Base-by-base conservation (phyloP, 2,888 invertebrate genomes). In the Eupithecia subfuscata region DNA sequence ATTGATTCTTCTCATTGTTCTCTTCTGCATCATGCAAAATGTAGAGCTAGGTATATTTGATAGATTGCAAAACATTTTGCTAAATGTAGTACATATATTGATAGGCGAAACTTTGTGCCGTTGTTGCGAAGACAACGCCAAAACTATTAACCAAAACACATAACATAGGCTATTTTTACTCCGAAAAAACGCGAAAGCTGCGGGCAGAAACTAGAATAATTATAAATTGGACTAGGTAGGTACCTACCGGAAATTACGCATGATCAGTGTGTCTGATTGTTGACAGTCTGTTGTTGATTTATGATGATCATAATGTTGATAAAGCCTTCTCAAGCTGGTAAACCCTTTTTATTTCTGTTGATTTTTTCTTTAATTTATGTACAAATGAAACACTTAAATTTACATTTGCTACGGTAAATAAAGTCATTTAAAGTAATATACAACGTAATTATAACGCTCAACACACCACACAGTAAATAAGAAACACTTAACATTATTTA, bases 371-470 rank as follows among this genome's bases (percentile, higher is more conserved):
- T 64, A 64, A 64, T 34, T 37, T 11, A 18, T 9, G 11, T 67
- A 34, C 65, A 67, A 11, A 67, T 67, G 2, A 12, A 18, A 18
- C 37, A 40, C 6, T n/a, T 65, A 3, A 70, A 48, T 65, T 56
- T 37, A n/a, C 63, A 69, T 69, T 71, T 30, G 16, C 52, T 16
- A 69, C 69, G 65, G 18, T 63, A 52, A 70, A 73, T 75, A 25
- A 73, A 75, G 75, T 45, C 40, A 65, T 75, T 70, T 30, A 71
- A 14, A 70, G 34, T 22, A 30, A 45, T 56, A 43, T 67, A 72
- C 43, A 45, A 69, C 60, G 45, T 70, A 73, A 73, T 75, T 73
- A 73, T 34, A 70, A 22, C 30, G 43, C 67, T 71, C 43, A 34
- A 67, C 22, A 73, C 40, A 67, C 30, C 45, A 16, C 65, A 52